Evolutionary conservation across 1,140 invertebrate genomes (phyloP).

Genomic region (Hirudo medicinalis): DNA sequence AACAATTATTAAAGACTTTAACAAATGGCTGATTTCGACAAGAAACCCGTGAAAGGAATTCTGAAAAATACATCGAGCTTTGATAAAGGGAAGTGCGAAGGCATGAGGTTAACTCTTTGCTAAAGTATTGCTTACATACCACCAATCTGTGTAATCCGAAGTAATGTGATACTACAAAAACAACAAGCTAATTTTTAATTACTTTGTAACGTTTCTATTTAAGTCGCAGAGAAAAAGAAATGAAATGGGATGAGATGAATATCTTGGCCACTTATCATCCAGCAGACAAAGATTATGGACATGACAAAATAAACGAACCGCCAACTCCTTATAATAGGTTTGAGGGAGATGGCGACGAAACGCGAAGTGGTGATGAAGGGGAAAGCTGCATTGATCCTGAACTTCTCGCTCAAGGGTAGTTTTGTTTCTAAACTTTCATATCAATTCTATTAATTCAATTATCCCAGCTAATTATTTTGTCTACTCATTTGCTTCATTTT

Average conservation of each 20-base stretch:
- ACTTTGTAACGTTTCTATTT: neutral
- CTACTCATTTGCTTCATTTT: neutral
- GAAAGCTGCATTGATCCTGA: constrained; percentile 52
- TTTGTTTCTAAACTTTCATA: no score
- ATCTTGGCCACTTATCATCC: constrained; percentile 95
- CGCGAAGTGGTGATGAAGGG: constrained; percentile 43
- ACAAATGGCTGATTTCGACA: constrained; percentile 2
- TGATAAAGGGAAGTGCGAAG: neutral
- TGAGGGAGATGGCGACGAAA: constrained; percentile 53
- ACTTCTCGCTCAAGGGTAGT: constrained; percentile 52
- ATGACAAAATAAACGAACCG: constrained; percentile 94
- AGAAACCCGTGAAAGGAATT: constrained; percentile 17
- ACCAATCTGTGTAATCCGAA: neutral
- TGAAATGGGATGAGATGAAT: constrained; percentile 98
- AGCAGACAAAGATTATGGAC: constrained; percentile 92
- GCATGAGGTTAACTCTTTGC: neutral
- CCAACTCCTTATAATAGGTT: constrained; percentile 82
- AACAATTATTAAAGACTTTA: no score
- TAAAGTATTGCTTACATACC: neutral
- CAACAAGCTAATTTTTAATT: neutral
- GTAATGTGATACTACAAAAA: neutral
- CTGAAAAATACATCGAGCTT: constrained; percentile 16
- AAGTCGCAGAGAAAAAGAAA: constrained; percentile 36
- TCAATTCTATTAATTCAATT: neutral
- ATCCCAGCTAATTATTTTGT: neutral